These are phyloP conservation scores for Ooceraea biroi DNA, from an alignment of 1,140 invertebrate genomes.

Conservation along the genomic window DNA sequence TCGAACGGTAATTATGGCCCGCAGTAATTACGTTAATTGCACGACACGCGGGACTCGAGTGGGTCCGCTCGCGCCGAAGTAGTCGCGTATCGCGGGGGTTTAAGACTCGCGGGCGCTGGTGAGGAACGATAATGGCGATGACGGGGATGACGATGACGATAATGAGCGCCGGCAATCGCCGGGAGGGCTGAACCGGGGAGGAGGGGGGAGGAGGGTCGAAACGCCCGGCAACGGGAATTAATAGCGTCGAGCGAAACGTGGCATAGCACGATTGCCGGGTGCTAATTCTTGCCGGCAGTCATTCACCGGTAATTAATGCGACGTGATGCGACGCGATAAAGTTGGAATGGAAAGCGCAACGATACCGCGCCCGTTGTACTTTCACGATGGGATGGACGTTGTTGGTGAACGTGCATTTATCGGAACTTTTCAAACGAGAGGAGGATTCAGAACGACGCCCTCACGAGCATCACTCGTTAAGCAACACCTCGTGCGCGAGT, in stretches of 20 bases:
- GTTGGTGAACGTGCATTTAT: conserved; percentile 2
- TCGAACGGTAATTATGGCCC: conserved; percentile 69
- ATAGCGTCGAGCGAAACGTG: conserved; percentile 50
- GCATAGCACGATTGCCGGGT: conserved; percentile 18
- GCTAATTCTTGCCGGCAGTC: conserved; percentile 50
- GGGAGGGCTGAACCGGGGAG: too few species aligned
- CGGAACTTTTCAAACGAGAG: not conserved
- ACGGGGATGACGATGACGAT: conserved; percentile 25
- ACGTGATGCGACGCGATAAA: not conserved
- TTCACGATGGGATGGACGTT: not conserved
- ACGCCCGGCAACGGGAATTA: conserved; percentile 40
- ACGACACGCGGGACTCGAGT: not conserved
- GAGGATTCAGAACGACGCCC: conserved; percentile 2
- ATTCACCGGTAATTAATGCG: conserved; percentile 13
- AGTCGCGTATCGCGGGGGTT: not conserved
- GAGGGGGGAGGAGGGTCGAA: too few species aligned
- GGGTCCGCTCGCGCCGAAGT: not conserved
- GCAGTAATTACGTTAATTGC: conserved; percentile 74
- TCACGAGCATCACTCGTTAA: not conserved
- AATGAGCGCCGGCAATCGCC: conserved; percentile 24
- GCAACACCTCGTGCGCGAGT: not conserved
- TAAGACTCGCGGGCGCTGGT: not conserved
- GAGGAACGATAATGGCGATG: conserved; percentile 5
- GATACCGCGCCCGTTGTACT: not conserved
- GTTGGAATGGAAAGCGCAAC: not conserved